Evolutionary conservation across 2,113 vertebrate genomes (phyloP).

Genomic region (Apeltes quadracus): DNA sequence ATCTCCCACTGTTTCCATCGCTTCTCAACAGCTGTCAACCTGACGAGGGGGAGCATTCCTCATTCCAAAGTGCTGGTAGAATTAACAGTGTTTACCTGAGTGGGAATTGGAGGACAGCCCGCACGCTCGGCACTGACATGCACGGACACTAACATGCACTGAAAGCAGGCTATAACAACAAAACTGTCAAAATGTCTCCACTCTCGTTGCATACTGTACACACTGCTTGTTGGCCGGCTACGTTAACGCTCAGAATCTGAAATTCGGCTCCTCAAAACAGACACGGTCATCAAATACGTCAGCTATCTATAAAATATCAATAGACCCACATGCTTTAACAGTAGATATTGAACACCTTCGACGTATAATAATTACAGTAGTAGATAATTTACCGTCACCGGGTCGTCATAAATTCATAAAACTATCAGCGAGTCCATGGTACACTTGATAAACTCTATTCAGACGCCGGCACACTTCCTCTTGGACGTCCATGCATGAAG

Average conservation of each 20-base stretch:
- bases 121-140: too few relatives aligned
- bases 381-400: background rate
- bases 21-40: background rate
- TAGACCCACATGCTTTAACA: background rate
- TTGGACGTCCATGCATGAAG: constrained; percentile 38
- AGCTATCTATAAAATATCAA: constrained; percentile 23
- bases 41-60: too few relatives aligned
- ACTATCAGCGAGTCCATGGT: constrained; percentile 16
- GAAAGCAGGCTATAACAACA: too few relatives aligned
- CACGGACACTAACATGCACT: too few relatives aligned
- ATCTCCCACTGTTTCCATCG: background rate
- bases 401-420: too few relatives aligned
- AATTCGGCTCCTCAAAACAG: constrained; percentile 13
- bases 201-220: background rate
- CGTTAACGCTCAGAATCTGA: background rate
- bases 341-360: constrained; percentile 15
- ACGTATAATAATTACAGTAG: background rate
- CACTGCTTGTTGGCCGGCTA: too few relatives aligned
- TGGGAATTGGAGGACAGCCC: too few relatives aligned
- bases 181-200: background rate
- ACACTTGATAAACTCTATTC: too few relatives aligned
- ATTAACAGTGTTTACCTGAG: background rate
- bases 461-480: too few relatives aligned
- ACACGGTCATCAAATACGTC: constrained; percentile 19
- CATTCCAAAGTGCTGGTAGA: background rate